Evolutionary conservation across 2,113 vertebrate species (phyloP).

Genomic region (Spilogale gracilis): DNA sequence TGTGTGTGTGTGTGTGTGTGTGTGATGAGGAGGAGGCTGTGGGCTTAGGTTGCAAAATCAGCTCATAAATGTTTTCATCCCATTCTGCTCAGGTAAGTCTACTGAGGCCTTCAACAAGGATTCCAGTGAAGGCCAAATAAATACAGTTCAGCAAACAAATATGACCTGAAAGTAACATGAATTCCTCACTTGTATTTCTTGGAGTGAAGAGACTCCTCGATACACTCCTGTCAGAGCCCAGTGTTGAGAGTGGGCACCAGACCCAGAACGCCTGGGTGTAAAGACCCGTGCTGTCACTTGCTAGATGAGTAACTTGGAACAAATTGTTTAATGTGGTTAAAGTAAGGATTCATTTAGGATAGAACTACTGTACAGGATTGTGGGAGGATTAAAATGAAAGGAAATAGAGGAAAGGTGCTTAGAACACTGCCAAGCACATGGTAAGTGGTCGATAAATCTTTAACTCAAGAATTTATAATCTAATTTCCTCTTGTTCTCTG

Average conservation of each 20-base stretch:
- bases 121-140: not conserved
- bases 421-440: not conserved
- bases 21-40: not conserved
- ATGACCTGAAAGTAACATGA: not conserved
- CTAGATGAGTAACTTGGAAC: not conserved
- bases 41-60: not conserved
- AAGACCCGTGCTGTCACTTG: not conserved
- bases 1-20: not conserved
- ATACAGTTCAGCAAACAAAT: not conserved
- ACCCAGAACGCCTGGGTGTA: not conserved
- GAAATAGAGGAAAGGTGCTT: not conserved
- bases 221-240: accelerated
- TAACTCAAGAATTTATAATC: not conserved
- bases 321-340: not conserved
- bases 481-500: not conserved
- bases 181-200: not conserved
- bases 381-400: not conserved
- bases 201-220: not conserved
- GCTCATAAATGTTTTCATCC: not conserved
- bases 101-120: not conserved
- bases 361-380: not conserved
- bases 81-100: not conserved
- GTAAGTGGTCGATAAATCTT: not conserved
- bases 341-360: not conserved
- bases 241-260: not conserved